These are phyloP conservation scores for Luscinia megarhynchos DNA, from an alignment of 2,797 vertebrate species.

Conservation along the genomic window DNA sequence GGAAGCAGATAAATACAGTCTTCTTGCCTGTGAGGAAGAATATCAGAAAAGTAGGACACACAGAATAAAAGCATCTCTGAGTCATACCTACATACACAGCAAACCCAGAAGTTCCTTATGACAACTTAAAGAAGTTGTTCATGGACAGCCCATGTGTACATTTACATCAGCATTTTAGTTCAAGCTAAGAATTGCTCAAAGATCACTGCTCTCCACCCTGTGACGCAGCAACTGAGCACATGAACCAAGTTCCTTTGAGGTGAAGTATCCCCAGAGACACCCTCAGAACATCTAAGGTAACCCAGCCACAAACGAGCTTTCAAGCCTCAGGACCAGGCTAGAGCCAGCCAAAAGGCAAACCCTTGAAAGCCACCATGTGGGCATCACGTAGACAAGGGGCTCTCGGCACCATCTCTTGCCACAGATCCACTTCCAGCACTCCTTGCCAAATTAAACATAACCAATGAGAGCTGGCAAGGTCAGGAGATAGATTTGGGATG, in stretches of 20 bases:
- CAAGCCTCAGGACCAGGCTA: neutral
- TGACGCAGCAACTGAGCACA: neutral
- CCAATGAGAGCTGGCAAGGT: neutral
- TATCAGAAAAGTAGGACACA: constrained; percentile 40
- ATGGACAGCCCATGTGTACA: neutral
- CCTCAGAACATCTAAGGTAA: neutral
- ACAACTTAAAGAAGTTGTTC: neutral
- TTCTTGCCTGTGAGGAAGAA: neutral
- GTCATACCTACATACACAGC: constrained; percentile 18
- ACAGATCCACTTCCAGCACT: neutral
- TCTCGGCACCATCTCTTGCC: rapidly evolving
- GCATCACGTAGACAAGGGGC: neutral
- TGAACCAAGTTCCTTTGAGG: neutral
- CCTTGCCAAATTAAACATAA: neutral
- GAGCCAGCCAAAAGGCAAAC: neutral
- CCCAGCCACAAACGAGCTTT: neutral
- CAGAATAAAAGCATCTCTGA: constrained; percentile 40
- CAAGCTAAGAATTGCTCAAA: neutral
- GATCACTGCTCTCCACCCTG: neutral
- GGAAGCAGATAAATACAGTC: neutral
- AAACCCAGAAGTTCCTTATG: neutral
- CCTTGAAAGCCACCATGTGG: neutral
- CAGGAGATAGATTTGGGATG: neutral
- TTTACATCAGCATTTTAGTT: neutral
- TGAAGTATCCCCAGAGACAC: neutral